These are phyloP conservation scores for Telenomus remus DNA, from an alignment of 1,140 invertebrate species.

Conservation along the genomic window DNA sequence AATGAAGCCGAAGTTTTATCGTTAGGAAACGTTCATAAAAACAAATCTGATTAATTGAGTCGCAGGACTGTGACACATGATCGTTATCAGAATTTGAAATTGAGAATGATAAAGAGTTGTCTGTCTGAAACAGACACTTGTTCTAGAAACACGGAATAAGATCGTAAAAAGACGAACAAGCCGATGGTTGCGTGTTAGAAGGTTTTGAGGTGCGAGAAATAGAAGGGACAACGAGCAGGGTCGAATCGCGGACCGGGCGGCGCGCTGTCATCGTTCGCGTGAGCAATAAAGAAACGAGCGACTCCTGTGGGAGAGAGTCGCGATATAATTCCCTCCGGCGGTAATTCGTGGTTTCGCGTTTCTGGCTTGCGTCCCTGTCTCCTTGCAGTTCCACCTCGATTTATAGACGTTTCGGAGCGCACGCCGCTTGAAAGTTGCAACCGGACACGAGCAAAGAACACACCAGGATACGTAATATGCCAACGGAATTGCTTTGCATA, in stretches of 20 bases:
- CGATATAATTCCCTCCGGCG: slow-evolving; percentile 54
- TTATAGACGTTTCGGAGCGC: slow-evolving; percentile 61
- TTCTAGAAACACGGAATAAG: slow-evolving; percentile 18
- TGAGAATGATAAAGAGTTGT: too few relatives aligned
- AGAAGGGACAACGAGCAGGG: too few relatives aligned
- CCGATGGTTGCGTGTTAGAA: too few relatives aligned
- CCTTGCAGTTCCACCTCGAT: slow-evolving; percentile 37
- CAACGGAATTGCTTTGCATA: slow-evolving; percentile 69
- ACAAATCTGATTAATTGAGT: too few relatives aligned
- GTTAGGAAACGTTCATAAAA: too few relatives aligned
- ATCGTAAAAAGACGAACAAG: slow-evolving; percentile 11
- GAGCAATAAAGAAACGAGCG: slow-evolving; percentile 36
- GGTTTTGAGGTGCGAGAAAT: too few relatives aligned
- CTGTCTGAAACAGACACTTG: slow-evolving; percentile 18
- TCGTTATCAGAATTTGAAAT: too few relatives aligned
- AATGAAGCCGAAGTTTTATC: too few relatives aligned
- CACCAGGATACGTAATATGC: slow-evolving; percentile 53
- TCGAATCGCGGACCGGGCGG: too few relatives aligned
- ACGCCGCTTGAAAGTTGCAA: slow-evolving; percentile 57
- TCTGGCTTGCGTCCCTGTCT: slow-evolving; percentile 7
- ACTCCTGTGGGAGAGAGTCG: slow-evolving; percentile 25
- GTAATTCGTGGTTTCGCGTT: slow-evolving; percentile 52
- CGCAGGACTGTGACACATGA: too few relatives aligned
- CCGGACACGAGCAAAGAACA: slow-evolving; percentile 59
- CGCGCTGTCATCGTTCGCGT: slow-evolving; percentile 30